Conservation (phyloP, 1,140 invertebrate genomes). For the Solen grandis region DNA sequence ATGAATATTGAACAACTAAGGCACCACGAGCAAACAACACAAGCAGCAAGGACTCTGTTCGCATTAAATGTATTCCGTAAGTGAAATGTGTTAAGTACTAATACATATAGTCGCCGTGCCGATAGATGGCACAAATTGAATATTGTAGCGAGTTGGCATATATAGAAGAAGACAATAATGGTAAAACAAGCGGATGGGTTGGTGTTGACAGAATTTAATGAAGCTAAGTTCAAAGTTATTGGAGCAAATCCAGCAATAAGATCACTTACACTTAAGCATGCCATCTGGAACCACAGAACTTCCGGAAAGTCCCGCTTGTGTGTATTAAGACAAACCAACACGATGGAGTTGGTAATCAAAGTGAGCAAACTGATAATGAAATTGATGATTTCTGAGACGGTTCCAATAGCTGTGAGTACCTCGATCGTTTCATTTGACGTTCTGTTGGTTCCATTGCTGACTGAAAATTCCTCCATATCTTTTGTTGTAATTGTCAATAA, state of each 20-base stretch:
- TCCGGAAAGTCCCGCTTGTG: background rate
- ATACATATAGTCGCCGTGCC: background rate
- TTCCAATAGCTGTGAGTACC: no score
- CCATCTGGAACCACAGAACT: background rate
- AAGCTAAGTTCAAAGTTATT: background rate
- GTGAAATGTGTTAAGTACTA: background rate
- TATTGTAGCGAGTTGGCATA: background rate
- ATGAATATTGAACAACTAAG: background rate
- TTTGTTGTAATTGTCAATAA: no score
- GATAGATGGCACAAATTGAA: background rate
- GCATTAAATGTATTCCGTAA: background rate
- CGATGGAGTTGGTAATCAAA: background rate
- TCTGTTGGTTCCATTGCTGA: no score
- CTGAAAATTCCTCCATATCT: no score
- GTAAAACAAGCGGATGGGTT: background rate
- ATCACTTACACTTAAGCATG: background rate
- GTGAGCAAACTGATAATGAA: background rate
- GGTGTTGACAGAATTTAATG: background rate
- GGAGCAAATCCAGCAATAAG: background rate
- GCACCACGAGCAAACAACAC: background rate
- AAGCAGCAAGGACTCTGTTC: background rate
- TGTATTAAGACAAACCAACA: background rate
- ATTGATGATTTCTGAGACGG: no score
- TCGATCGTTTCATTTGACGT: no score
- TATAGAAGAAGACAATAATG: background rate